Base-by-base conservation (phyloP, 2,113 vertebrate species). In the Martes martes region DNA sequence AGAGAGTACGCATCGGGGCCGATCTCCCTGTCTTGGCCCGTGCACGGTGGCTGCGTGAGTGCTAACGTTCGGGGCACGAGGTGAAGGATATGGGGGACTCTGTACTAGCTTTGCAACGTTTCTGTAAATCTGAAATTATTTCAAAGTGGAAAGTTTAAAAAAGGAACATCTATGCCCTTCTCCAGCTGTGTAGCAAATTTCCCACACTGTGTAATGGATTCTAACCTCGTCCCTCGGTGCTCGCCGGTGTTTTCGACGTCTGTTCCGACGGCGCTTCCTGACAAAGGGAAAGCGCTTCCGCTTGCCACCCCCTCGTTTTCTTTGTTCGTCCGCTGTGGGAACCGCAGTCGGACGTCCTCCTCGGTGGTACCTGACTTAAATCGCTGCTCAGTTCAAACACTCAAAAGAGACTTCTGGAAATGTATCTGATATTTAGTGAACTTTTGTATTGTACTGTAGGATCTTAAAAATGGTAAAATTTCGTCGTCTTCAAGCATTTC, bases 1-100 rank as follows among this genome's bases (percentile, higher is more conserved):
- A 0, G 16, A 11, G 14, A 0, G 2, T 8, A 73, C 31, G 21
- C 21, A 10, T 4, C 24, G 14, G 18, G 2, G 50, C 4, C 14
- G 47, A 11, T 50, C 21, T 31, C 42, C 82, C 14, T 2, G 57
- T 18, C 36, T 21, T 61, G 23, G 0, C 73, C 21, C 26, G 4
- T 1, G 28, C n/a, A 0, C 52, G 0, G 42, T 11, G 31, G 33
- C 36, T 28, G 6, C 4, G 18, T 50, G 13, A 24, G 61, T 4
- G 23, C n/a, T 36, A 7, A 23, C 50, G 0, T 73, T 10, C 1
- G 28, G 28, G 84, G 31, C 8, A 26, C 23, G 6, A 16, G 33
- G 33, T 31, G 36, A 23, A 8, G 36, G 55, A 19, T 18, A 16
- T 4, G 6, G 7, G 81, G n/a, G 28, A 91, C 67, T 47, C 36